These are phyloP conservation scores for Lordiphosa andalusiaca DNA, from an alignment of 2,888 invertebrate genomes.

Conservation along the genomic window DNA sequence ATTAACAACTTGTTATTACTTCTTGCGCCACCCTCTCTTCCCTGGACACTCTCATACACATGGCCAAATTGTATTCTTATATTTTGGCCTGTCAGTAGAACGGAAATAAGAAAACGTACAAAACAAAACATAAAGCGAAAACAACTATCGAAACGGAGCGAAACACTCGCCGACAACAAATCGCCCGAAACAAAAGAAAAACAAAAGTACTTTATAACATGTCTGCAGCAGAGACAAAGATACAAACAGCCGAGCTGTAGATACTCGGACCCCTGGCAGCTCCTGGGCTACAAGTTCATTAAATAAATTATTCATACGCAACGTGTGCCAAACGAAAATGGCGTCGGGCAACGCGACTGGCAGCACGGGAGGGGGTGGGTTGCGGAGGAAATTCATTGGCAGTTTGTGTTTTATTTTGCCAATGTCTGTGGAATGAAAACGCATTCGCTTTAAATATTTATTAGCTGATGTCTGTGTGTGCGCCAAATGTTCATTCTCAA, in stretches of 20 bases:
- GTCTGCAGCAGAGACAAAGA: constrained; percentile 57
- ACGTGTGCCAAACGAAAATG: constrained; percentile 71
- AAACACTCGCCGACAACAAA: constrained; percentile 55
- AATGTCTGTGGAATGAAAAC: constrained; percentile 73
- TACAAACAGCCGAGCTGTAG: constrained; percentile 7
- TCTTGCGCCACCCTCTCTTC: constrained; percentile 3
- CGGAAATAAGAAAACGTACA: constrained; percentile 23
- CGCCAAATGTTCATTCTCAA: constrained; percentile 41
- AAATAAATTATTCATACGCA: constrained; percentile 77
- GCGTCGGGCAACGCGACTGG: constrained; percentile 51
- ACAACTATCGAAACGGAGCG: constrained; percentile 48
- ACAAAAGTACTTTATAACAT: constrained; percentile 65
- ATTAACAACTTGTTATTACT: neutral
- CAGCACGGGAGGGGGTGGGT: constrained; percentile 23
- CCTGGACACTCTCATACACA: constrained; percentile 33
- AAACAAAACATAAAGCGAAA: constrained; percentile 14
- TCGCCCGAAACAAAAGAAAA: constrained; percentile 62
- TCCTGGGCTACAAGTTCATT: constrained; percentile 68
- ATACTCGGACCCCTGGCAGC: constrained; percentile 16
- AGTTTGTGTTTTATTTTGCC: constrained; percentile 57
- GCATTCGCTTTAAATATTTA: constrained; percentile 78
- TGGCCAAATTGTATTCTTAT: constrained; percentile 29
- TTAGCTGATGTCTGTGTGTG: constrained; percentile 76
- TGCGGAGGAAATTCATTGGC: constrained; percentile 47
- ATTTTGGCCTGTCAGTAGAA: constrained; percentile 55